Evolutionary conservation across 2,888 invertebrate species (phyloP).

Genomic region (Drosophila incognita): DNA sequence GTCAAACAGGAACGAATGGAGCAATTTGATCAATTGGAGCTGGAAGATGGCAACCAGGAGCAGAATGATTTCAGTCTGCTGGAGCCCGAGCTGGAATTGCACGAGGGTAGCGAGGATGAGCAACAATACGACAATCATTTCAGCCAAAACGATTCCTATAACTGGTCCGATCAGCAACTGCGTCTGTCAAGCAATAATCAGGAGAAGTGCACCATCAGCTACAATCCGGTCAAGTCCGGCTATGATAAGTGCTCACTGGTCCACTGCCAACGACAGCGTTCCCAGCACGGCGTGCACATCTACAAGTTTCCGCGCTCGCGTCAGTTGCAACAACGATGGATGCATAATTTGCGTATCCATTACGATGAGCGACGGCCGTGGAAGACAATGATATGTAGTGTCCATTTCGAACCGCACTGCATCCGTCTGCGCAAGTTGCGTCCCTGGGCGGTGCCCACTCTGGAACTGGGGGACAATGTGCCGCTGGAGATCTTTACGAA

Average conservation of each 20-base stretch:
- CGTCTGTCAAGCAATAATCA: slow-evolving; percentile 42
- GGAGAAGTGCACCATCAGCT: slow-evolving; percentile 31
- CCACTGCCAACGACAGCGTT: slow-evolving; percentile 70
- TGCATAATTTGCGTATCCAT: slow-evolving; percentile 66
- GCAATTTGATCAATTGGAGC: slow-evolving; percentile 9
- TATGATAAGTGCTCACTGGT: slow-evolving; percentile 70
- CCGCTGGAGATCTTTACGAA: slow-evolving; percentile 60
- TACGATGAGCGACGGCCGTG: slow-evolving; percentile 72
- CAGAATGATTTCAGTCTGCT: slow-evolving; percentile 37
- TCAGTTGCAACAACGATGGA: slow-evolving; percentile 64
- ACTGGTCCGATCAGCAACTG: slow-evolving; percentile 32
- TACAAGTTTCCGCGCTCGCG: slow-evolving; percentile 69
- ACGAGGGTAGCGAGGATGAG: slow-evolving; percentile 36
- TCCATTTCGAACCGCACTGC: slow-evolving; percentile 65
- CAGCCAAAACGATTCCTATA: neutral
- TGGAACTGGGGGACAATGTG: slow-evolving; percentile 74
- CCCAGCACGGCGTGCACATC: slow-evolving; percentile 68
- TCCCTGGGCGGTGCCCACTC: slow-evolving; percentile 80
- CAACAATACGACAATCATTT: slow-evolving; percentile 7
- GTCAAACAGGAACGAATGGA: slow-evolving; percentile 14
- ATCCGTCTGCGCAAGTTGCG: slow-evolving; percentile 66
- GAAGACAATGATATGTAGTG: slow-evolving; percentile 75
- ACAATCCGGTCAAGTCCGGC: slow-evolving; percentile 70
- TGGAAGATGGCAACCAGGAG: slow-evolving; percentile 20
- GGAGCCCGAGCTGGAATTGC: slow-evolving; percentile 52